Percentiles rank a stretch among this genome's conserved stretches.
These are phyloP conservation scores for Riptortus pedestris DNA, from an alignment of 1,140 invertebrate species.

Conservation along the genomic window DNA sequence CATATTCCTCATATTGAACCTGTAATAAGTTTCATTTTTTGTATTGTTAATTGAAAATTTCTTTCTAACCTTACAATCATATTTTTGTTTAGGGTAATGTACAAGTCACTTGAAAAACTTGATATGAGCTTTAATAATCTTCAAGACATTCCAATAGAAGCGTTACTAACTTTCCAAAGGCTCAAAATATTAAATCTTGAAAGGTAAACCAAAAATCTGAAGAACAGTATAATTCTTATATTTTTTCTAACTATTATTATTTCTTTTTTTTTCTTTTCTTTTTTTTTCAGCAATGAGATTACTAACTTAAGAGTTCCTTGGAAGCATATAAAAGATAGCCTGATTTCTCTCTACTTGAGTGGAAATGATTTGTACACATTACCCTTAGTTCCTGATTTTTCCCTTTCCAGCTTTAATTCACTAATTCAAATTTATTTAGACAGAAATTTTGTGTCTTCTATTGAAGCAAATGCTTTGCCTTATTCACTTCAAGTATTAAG, in stretches of 20 bases:
- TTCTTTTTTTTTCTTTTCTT: slow-evolving; percentile 13
- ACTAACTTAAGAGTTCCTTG: slow-evolving; percentile 53
- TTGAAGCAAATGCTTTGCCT: slow-evolving; percentile 49
- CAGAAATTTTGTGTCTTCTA: slow-evolving; percentile 53
- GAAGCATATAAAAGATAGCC: slow-evolving; percentile 57
- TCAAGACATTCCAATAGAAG: slow-evolving; percentile 19
- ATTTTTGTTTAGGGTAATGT: slow-evolving; percentile 15
- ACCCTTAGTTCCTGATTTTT: slow-evolving; percentile 22
- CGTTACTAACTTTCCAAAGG: not conserved
- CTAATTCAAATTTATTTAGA: slow-evolving; percentile 62
- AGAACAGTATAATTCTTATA: no score
- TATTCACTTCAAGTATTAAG: slow-evolving; percentile 57
- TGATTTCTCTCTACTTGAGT: slow-evolving; percentile 66
- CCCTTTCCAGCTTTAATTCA: slow-evolving; percentile 47
- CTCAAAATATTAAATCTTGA: slow-evolving; percentile 18
- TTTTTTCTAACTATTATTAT: not conserved
- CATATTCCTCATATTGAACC: no score
- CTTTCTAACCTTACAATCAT: no score
- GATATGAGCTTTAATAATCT: slow-evolving; percentile 24
- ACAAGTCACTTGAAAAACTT: slow-evolving; percentile 10
- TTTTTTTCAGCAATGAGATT: slow-evolving; percentile 51
- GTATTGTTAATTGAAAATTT: no score
- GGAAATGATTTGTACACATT: slow-evolving; percentile 67
- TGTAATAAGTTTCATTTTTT: no score
- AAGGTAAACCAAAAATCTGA: no score